Percentiles rank a stretch among this genome's conserved stretches.
Conservation (phyloP, 2,888 invertebrate species). For the Vannuccia rotundouncinata region DNA sequence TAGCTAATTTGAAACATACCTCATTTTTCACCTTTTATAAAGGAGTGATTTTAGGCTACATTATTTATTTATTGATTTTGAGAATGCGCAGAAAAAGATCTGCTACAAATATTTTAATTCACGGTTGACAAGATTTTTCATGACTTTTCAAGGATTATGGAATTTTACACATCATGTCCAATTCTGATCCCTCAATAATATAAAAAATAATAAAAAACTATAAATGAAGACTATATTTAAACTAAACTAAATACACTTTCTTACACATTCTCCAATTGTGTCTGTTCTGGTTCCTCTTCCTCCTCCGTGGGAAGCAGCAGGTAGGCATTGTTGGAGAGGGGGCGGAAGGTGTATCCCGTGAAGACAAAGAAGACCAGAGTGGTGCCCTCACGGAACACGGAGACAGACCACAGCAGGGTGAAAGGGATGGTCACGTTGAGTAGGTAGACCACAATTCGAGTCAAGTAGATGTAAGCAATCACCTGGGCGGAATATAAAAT, state of each 20-base stretch:
- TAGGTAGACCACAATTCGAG: conserved; percentile 85
- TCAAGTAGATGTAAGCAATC: conserved; percentile 93
- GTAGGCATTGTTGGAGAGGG: conserved; percentile 87
- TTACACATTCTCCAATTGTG: conserved; percentile 27
- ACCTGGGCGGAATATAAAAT: too few species aligned
- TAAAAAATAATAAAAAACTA: background rate
- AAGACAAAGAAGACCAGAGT: conserved; percentile 89
- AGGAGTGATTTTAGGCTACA: too few species aligned
- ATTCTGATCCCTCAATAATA: too few species aligned
- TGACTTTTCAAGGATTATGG: background rate
- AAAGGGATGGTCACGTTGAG: conserved; percentile 91
- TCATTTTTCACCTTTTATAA: too few species aligned
- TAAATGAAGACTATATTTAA: background rate
- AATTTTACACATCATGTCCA: too few species aligned
- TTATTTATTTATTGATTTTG: too few species aligned
- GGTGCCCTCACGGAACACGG: conserved; percentile 87
- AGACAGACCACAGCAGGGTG: conserved; percentile 90
- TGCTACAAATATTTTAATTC: too few species aligned
- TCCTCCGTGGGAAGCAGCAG: conserved; percentile 70
- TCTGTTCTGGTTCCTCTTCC: conserved; percentile 57
- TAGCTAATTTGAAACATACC: too few species aligned
- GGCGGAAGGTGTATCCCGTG: conserved; percentile 88
- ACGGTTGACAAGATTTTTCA: background rate
- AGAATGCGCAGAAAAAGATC: too few species aligned
- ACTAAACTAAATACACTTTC: background rate